Conservation (phyloP, 2,113 vertebrate genomes). For the Gymnobelideus leadbeateri region DNA sequence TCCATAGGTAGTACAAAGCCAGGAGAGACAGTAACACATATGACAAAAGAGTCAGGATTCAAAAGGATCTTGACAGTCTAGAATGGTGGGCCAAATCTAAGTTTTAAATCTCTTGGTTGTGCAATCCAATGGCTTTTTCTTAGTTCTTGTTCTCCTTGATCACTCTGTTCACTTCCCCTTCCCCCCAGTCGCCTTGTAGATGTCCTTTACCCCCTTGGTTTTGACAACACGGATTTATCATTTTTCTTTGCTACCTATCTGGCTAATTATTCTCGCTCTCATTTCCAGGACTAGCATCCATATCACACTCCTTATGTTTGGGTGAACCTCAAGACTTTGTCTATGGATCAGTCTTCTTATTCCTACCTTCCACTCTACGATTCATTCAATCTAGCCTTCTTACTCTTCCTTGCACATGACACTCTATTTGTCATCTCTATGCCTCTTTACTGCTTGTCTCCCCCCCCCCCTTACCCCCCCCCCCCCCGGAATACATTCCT, state of each 20-base stretch:
- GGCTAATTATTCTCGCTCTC: background rate
- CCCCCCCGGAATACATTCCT: background rate
- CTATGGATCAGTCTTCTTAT: background rate
- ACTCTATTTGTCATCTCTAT: background rate
- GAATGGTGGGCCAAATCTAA: background rate
- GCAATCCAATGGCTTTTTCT: background rate
- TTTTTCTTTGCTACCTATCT: background rate
- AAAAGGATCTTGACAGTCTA: background rate
- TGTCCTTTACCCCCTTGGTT: background rate
- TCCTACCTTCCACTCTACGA: background rate
- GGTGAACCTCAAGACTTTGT: background rate
- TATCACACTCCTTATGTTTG: background rate
- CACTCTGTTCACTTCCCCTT: background rate
- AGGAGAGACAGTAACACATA: background rate
- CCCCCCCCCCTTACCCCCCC: too few relatives aligned
- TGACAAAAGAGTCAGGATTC: background rate
- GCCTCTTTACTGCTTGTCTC: background rate
- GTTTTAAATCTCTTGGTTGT: background rate
- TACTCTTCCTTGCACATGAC: background rate
- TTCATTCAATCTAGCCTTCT: background rate
- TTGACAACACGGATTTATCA: background rate
- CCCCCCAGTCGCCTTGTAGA: background rate
- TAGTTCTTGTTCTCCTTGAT: background rate
- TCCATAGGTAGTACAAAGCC: background rate
- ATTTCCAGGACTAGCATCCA: background rate